Conservation (phyloP, 2,888 invertebrate species). For the Emmelina monodactyla region DNA sequence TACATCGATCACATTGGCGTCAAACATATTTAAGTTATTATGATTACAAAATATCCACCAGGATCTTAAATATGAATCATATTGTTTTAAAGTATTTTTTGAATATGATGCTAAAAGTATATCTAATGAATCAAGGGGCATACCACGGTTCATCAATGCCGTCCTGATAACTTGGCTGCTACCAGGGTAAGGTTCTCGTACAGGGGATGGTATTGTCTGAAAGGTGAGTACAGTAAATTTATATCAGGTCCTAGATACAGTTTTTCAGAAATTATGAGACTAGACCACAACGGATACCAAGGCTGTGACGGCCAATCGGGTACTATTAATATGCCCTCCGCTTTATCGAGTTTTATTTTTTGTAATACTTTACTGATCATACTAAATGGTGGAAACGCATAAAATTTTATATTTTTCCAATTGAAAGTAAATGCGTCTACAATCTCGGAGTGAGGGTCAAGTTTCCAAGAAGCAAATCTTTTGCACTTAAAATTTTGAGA, state of each 20-base stretch:
- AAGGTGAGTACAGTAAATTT: constrained; percentile 5
- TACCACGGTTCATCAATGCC: constrained; percentile 1
- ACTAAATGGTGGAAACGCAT: too few species aligned
- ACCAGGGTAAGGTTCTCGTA: constrained; percentile 9
- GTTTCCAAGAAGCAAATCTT: too few species aligned
- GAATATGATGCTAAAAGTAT: constrained; percentile 5
- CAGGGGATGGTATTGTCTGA: constrained; percentile 6
- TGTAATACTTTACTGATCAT: too few species aligned
- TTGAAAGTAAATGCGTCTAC: too few species aligned
- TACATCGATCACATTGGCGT: background rate
- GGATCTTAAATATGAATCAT: background rate
- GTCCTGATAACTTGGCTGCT: constrained; percentile 10
- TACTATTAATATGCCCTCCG: background rate
- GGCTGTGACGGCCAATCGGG: background rate
- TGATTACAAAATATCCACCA: background rate
- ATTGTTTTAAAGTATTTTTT: constrained; percentile 3
- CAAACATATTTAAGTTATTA: too few species aligned
- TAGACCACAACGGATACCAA: background rate
- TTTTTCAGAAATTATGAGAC: background rate
- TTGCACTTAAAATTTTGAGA: too few species aligned
- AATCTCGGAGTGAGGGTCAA: too few species aligned
- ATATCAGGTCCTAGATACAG: background rate
- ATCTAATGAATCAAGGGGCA: constrained; percentile 10
- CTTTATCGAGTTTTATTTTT: too few species aligned
- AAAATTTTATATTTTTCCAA: too few species aligned